Conservation (phyloP, 2,113 vertebrate species). For the Lathamus discolor region DNA sequence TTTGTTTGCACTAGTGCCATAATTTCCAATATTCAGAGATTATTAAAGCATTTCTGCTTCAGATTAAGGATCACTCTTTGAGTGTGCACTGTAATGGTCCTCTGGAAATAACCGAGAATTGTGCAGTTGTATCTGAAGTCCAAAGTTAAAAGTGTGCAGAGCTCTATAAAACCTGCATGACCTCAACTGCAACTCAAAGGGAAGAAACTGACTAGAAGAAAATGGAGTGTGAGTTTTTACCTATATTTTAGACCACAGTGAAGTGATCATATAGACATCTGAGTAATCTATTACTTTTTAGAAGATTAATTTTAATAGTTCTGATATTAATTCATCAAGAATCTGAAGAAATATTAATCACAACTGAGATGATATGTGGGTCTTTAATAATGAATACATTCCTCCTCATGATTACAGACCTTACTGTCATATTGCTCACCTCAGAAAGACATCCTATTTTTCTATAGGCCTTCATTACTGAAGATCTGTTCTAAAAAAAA, state of each 20-base stretch:
- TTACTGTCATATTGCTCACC: neutral
- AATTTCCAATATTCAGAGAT: neutral
- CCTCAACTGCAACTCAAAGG: neutral
- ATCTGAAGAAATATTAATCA: neutral
- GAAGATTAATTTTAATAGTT: neutral
- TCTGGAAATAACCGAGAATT: neutral
- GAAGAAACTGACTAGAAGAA: neutral
- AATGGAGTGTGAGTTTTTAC: neutral
- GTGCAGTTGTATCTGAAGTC: neutral
- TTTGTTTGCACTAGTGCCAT: neutral
- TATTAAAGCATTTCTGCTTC: neutral
- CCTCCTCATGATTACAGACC: neutral
- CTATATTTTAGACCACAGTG: neutral
- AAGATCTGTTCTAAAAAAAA: neutral
- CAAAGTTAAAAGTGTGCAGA: neutral
- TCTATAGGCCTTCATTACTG: neutral
- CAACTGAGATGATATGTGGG: neutral
- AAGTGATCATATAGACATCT: neutral
- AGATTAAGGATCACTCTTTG: neutral
- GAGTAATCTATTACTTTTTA: neutral
- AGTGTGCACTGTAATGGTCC: neutral
- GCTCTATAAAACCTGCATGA: neutral
- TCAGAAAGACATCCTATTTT: neutral
- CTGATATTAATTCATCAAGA: neutral
- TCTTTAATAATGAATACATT: neutral